Evolutionary conservation across 2,888 invertebrate genomes (phyloP).

Genomic region (Drosophila hawaiiensis): DNA sequence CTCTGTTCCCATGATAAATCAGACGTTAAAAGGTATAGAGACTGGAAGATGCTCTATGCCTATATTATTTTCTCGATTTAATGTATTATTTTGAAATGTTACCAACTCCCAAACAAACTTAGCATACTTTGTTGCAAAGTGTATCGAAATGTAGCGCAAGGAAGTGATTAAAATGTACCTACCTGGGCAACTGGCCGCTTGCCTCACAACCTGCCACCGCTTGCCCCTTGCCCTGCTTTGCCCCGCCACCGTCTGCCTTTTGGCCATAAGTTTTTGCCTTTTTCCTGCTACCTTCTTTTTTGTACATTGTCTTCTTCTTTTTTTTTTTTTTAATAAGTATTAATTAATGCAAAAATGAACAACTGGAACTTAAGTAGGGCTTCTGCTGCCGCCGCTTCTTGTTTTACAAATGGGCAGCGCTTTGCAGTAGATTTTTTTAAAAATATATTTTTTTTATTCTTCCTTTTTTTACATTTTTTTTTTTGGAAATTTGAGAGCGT

Average conservation of each 20-base stretch:
- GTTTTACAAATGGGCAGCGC: constrained; percentile 68
- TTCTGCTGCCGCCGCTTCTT: constrained; percentile 61
- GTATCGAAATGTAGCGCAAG: constrained; percentile 57
- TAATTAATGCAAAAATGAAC: constrained; percentile 76
- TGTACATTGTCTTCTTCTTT: constrained; percentile 8
- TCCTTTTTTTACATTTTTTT: constrained; percentile 1
- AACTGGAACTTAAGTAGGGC: constrained; percentile 69
- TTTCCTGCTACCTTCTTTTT: constrained; percentile 23
- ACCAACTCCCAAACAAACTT: not conserved
- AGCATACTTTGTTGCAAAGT: not conserved
- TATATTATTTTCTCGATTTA: not conserved
- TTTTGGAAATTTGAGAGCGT: constrained; percentile 67
- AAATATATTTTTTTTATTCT: not conserved
- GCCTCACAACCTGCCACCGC: constrained; percentile 1
- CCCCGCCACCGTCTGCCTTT: constrained; percentile 5
- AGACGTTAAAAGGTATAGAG: not conserved
- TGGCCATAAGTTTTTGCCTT: constrained; percentile 31
- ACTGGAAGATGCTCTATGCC: not conserved
- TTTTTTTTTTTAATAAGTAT: constrained; percentile 60
- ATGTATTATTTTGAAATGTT: not conserved
- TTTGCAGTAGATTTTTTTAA: constrained; percentile 32
- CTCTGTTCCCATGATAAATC: not conserved
- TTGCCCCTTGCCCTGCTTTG: not conserved
- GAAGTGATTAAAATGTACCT: constrained; percentile 76
- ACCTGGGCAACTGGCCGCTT: constrained; percentile 35